phyloP scores from a whole-genome alignment of 2,113 vertebrate genomes.

The Pachyramphus minor region DNA sequence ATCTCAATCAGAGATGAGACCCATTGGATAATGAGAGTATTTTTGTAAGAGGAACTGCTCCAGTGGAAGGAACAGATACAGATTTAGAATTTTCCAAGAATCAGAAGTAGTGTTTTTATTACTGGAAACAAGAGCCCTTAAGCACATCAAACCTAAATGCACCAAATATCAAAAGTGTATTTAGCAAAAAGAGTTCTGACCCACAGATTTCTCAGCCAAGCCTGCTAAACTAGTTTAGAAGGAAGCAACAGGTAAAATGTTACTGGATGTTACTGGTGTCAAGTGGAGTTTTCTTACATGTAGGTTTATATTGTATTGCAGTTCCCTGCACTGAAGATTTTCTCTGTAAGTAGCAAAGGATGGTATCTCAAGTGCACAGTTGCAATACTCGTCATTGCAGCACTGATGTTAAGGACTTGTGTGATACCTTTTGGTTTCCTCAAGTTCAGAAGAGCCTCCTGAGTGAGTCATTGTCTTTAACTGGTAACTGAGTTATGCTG shows the following conservation, averaged over 20 bases:
- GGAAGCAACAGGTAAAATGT: neutral
- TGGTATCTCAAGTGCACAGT: neutral
- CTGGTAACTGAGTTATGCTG: neutral
- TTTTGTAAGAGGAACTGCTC: neutral
- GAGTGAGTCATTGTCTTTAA: neutral
- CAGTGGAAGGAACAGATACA: neutral
- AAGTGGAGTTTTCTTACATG: neutral
- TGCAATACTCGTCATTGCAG: neutral
- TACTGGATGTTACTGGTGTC: accelerated
- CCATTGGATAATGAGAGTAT: accelerated
- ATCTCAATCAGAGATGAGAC: accelerated
- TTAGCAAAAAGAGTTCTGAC: neutral
- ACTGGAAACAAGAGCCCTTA: neutral
- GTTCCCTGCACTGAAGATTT: neutral
- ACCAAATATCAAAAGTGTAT: neutral
- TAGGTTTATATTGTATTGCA: neutral
- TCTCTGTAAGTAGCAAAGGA: neutral
- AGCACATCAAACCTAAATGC: neutral
- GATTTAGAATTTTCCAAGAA: neutral
- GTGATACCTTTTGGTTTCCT: neutral
- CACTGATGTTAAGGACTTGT: neutral
- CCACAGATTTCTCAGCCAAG: neutral
- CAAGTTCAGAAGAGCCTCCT: neutral
- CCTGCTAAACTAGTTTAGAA: neutral
- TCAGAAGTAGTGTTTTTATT: neutral